These are phyloP conservation scores for Agrochola circellaris DNA, from an alignment of 2,888 invertebrate genomes.

Conservation along the genomic window DNA sequence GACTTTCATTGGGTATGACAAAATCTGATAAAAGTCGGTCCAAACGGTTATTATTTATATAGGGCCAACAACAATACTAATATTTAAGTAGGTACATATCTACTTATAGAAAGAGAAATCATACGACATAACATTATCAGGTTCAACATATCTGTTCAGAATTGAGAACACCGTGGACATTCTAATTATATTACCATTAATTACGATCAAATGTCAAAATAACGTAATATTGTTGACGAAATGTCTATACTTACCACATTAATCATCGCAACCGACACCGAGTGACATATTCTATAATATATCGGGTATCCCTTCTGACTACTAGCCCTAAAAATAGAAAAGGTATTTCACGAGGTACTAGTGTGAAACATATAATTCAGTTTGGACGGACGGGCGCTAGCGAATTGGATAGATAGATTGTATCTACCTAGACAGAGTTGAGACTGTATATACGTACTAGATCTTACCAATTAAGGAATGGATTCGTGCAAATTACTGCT, in stretches of 20 bases:
- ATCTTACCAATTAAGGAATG: conserved; percentile 50
- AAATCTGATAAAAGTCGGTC: neutral
- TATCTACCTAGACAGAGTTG: conserved; percentile 33
- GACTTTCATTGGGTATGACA: neutral
- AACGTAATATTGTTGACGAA: neutral
- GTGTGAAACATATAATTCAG: conserved; percentile 12
- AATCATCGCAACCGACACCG: neutral
- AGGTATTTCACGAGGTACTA: neutral
- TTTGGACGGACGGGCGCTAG: neutral
- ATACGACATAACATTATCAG: conserved; percentile 9
- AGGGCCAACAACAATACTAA: neutral
- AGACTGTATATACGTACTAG: conserved; percentile 30
- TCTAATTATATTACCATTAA: conserved; percentile 4
- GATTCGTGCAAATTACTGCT: conserved; percentile 45
- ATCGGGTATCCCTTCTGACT: neutral
- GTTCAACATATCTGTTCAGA: conserved; percentile 12
- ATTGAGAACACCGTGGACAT: neutral
- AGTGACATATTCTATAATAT: neutral
- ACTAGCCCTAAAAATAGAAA: conserved; percentile 5
- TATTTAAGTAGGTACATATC: neutral
- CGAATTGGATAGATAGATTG: conserved; percentile 19
- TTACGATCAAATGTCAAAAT: conserved; percentile 1
- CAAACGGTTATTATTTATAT: neutral
- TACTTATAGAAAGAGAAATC: conserved; percentile 2
- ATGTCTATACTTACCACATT: neutral